These are phyloP conservation scores for Aspidiotus rigidus DNA, from an alignment of 2,888 invertebrate genomes.

Conservation along the genomic window DNA sequence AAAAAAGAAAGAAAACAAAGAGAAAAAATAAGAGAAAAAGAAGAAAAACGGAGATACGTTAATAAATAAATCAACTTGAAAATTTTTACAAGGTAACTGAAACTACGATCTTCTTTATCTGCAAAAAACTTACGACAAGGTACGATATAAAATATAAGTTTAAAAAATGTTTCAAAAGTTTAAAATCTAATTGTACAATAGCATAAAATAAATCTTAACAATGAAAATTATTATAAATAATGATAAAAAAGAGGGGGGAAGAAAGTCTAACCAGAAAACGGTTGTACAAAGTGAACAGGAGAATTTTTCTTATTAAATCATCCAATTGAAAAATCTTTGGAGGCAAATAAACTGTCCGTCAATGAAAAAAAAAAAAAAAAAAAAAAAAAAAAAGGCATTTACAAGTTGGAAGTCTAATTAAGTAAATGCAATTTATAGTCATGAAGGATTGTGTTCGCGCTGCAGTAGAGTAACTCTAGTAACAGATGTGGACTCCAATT, in stretches of 20 bases:
- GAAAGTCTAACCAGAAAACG: neutral
- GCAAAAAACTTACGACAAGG: conserved; percentile 3
- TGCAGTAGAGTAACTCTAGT: too few species aligned
- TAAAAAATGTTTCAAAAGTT: conserved; percentile 20
- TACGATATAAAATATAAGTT: conserved; percentile 8
- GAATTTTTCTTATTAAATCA: neutral
- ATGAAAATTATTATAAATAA: conserved; percentile 17
- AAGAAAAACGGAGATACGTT: conserved; percentile 9
- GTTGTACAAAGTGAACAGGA: neutral
- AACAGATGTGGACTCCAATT: too few species aligned
- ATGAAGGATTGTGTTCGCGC: too few species aligned
- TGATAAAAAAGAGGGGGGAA: conserved; percentile 9
- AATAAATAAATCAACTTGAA: conserved; percentile 20
- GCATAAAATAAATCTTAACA: conserved; percentile 13
- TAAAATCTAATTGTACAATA: conserved; percentile 9
- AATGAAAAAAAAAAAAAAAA: neutral
- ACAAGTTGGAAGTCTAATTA: conserved; percentile 15
- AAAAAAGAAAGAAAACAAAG: conserved; percentile 8
- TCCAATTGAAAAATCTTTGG: neutral
- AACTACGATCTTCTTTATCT: conserved; percentile 11
- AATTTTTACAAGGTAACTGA: conserved; percentile 26
- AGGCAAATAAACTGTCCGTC: neutral
- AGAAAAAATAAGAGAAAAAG: conserved; percentile 22
- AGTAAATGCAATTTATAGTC: too few species aligned
- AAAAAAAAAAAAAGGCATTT: neutral